Evolutionary conservation across 2,113 vertebrate species (phyloP).

Genomic region (Cephalophus harveyi): DNA sequence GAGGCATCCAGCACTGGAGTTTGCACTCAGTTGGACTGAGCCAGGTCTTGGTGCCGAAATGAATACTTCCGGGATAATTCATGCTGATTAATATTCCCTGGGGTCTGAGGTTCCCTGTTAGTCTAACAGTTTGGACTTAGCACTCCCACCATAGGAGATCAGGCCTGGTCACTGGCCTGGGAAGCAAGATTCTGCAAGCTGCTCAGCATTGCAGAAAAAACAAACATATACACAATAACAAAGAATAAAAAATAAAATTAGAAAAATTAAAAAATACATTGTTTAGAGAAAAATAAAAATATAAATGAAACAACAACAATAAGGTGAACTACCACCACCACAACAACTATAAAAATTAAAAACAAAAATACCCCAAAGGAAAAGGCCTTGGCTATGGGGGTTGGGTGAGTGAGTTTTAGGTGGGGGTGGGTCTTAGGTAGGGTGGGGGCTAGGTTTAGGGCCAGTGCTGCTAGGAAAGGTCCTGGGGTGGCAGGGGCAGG

Average conservation of each 20-base stretch:
- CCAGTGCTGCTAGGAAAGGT: not conserved
- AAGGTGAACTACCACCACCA: not conserved
- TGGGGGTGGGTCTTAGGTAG: not conserved
- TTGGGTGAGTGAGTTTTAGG: not conserved
- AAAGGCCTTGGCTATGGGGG: not conserved
- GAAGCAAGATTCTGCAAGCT: not conserved
- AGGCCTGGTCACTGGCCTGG: not conserved
- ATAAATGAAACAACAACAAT: not conserved
- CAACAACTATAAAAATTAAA: not conserved
- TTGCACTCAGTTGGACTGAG: not conserved
- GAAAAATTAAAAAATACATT: not conserved
- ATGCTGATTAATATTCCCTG: not conserved
- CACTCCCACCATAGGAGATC: not conserved
- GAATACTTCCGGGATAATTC: not conserved
- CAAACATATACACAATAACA: not conserved
- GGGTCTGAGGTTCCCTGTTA: not conserved
- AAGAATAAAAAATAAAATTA: not conserved
- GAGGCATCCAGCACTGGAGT: not conserved
- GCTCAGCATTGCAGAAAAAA: not conserved
- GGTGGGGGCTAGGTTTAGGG: not conserved
- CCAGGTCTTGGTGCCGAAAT: not conserved
- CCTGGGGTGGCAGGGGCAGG: not conserved
- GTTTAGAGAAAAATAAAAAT: not conserved
- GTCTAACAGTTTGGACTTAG: not conserved
- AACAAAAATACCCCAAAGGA: not conserved